A percentile compares a stretch with the other conserved stretches of the same genome.
These are phyloP conservation scores for Dryococelus australis DNA, from an alignment of 2,888 invertebrate genomes.

Conservation along the genomic window DNA sequence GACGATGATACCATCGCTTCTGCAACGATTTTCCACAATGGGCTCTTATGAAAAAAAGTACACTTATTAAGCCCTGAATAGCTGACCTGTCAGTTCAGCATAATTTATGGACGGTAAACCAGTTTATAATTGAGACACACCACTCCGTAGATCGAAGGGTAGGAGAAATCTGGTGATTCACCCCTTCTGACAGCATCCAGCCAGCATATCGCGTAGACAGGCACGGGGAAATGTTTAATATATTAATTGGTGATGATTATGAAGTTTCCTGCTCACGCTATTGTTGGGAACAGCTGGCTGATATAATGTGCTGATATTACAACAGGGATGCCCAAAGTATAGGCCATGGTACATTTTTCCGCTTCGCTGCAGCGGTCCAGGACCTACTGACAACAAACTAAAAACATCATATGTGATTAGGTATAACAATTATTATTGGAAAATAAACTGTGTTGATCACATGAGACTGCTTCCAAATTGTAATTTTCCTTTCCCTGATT, in stretches of 20 bases:
- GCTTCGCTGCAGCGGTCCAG: too few relatives aligned
- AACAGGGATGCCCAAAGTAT: not conserved
- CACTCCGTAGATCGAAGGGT: not conserved
- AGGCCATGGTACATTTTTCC: not conserved
- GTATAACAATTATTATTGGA: too few relatives aligned
- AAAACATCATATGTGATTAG: too few relatives aligned
- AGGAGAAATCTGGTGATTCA: slow-evolving; percentile 18
- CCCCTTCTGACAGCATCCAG: not conserved
- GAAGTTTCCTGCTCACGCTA: slow-evolving; percentile 21
- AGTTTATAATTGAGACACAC: slow-evolving; percentile 23
- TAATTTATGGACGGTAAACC: slow-evolving; percentile 18
- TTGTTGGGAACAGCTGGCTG: slow-evolving; percentile 22
- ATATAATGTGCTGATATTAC: not conserved
- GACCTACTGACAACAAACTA: too few relatives aligned
- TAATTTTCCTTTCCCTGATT: too few relatives aligned
- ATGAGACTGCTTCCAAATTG: too few relatives aligned
- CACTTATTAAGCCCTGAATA: slow-evolving; percentile 18
- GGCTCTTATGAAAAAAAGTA: not conserved
- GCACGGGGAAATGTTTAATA: slow-evolving; percentile 13
- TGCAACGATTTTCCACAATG: not conserved
- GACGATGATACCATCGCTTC: not conserved
- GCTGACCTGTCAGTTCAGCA: slow-evolving; percentile 22
- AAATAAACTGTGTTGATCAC: too few relatives aligned
- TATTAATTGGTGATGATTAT: slow-evolving; percentile 28
- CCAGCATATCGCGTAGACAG: not conserved